Conservation (phyloP, 2,888 invertebrate species). For the Cistogaster globosa region DNA sequence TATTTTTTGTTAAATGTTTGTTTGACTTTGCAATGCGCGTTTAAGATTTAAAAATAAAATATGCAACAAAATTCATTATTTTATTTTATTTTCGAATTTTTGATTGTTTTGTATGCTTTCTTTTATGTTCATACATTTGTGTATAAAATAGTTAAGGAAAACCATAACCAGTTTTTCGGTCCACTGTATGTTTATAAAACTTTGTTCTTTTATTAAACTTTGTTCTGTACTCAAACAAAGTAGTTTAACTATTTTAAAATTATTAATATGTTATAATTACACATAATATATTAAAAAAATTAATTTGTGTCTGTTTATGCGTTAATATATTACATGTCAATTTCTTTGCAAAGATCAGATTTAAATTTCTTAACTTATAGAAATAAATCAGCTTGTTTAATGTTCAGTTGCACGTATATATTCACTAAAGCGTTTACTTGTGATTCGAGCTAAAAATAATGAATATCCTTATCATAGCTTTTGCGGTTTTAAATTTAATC, state of each 20-base stretch:
- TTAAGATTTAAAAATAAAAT: no score
- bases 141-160: no score
- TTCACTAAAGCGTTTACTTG: not conserved
- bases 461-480: not conserved
- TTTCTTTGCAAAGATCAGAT: slow-evolving; percentile 24
- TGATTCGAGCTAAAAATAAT: slow-evolving; percentile 1
- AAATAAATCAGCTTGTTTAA: slow-evolving; percentile 10
- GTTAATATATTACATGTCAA: slow-evolving; percentile 38
- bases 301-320: slow-evolving; percentile 39
- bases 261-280: not conserved
- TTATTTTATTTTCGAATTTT: no score
- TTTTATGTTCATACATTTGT: no score
- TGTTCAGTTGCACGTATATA: not conserved
- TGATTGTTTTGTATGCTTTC: no score
- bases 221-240: no score
- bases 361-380: slow-evolving; percentile 9
- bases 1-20: no score
- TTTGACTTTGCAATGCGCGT: no score
- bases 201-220: no score
- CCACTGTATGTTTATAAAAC: no score
- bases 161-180: no score
- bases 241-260: not conserved
- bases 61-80: no score
- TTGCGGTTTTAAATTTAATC: slow-evolving; percentile 15
- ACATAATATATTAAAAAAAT: not conserved